Base-by-base conservation (phyloP, 92 coral and sea anemone species). In the Micromussa lordhowensis region DNA sequence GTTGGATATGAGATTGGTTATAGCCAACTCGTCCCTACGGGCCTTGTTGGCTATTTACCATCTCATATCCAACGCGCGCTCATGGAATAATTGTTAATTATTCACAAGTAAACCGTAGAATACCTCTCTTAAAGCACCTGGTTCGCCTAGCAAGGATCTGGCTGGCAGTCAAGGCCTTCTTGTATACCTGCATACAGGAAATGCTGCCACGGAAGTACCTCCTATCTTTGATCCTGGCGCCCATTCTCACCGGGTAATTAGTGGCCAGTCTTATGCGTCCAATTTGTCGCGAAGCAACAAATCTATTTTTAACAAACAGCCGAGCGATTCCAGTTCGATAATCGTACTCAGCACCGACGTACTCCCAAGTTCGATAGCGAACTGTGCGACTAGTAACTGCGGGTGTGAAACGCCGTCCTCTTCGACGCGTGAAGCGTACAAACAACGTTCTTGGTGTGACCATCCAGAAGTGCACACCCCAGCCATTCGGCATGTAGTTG, bases 181-280 rank as follows among this genome's bases (percentile, higher is more conserved):
- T 89, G 89, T 85, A 94, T 57, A 94, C 94, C 75, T 94, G 96
- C 86, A 92, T 82, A 80, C 96, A 94, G 5, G 96, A 90, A 54
- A 94, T 89, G 35, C 86, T 74, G 18, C 96, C 96, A 51, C 86
- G 87, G 96, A 92, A 94, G 51, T 89, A 91, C 30, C 96, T 84
- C 24, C 90, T 57, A 73, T 85, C 94, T 3, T 89, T 81, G 14
- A 26, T 64, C 21, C 86, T 85, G 12, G 95, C 95, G 31, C 96
- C 96, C 90, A 94, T 80, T 36, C 92, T 81, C 30, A 85, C 96
- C 11, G 94, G 93, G 74, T 85, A 83, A 79, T 92, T 91, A 36
- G 96, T 94, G 32, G 96, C 96, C 34, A 91, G 88, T 38, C 89
- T 87, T 44, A 92, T 61, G 57, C 94, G 94, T 6, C 96, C 96